These are phyloP conservation scores for Girardia tigrina DNA, from an alignment of 2,888 invertebrate species.

Conservation along the genomic window DNA sequence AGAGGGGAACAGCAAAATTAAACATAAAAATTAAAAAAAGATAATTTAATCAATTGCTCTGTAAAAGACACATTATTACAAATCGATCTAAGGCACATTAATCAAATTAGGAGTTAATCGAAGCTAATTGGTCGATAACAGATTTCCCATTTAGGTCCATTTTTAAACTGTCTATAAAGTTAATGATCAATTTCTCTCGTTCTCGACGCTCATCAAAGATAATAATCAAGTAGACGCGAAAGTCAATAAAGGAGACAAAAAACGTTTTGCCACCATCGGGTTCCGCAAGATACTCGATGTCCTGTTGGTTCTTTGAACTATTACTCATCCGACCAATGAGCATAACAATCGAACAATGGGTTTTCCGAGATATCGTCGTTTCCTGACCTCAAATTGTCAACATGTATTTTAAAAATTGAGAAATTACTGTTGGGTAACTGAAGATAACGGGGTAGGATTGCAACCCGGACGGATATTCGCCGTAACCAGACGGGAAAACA, in stretches of 20 bases:
- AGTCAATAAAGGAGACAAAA: neutral
- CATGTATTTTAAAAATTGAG: neutral
- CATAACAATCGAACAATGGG: neutral
- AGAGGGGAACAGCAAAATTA: no score
- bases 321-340: neutral
- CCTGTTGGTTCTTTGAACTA: neutral
- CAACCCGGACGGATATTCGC: neutral
- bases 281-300: neutral
- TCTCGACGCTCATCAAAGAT: neutral
- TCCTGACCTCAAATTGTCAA: neutral
- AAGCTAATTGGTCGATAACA: neutral
- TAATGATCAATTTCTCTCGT: neutral
- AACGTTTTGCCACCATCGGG: neutral
- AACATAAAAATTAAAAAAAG: no score
- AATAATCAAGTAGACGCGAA: slow-evolving; percentile 14
- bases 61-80: no score
- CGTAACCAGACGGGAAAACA: neutral
- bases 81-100: no score
- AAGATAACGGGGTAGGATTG: neutral
- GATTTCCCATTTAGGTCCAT: neutral
- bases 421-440: neutral
- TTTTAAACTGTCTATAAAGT: neutral
- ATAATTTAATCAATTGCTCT: no score
- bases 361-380: neutral
- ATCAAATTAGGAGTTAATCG: no score